Evolutionary conservation across 2,113 vertebrate species (phyloP).

Genomic region (Pluvialis apricaria): DNA sequence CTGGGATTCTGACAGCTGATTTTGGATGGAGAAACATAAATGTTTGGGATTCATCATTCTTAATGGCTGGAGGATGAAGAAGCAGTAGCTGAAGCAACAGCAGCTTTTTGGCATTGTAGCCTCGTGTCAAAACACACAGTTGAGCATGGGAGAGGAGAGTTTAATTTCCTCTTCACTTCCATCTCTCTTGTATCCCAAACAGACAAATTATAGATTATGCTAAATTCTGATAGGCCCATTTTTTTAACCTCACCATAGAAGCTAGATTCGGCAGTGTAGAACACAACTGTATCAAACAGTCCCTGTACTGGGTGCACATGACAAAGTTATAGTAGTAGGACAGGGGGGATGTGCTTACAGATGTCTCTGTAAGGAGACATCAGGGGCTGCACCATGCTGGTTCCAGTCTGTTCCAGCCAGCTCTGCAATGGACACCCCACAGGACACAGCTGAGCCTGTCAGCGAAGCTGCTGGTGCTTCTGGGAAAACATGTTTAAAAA

Average conservation of each 20-base stretch:
- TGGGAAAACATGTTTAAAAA: not conserved
- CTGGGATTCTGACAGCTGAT: not conserved
- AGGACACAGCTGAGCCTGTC: not conserved
- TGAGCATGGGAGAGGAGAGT: fast-evolving
- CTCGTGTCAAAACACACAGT: not conserved
- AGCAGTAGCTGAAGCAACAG: not conserved
- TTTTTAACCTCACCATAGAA: not conserved
- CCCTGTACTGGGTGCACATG: no score
- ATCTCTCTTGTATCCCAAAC: not conserved
- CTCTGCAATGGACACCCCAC: not conserved
- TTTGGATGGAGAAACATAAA: not conserved
- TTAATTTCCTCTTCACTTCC: not conserved
- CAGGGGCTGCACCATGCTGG: not conserved
- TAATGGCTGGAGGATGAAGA: not conserved
- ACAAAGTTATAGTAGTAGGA: not conserved
- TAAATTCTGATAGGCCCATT: not conserved
- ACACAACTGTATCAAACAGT: not conserved
- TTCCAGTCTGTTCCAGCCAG: not conserved
- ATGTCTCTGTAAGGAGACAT: not conserved
- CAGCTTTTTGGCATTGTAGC: not conserved
- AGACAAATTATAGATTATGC: not conserved
- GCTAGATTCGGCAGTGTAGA: not conserved
- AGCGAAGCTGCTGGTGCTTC: not conserved
- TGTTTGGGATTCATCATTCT: not conserved
- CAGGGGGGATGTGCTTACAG: not conserved